Evolutionary conservation across 2,888 invertebrate species (phyloP), one percentile per base, ranked within the genome.

Genomic region (Synergus itoensis): DNA sequence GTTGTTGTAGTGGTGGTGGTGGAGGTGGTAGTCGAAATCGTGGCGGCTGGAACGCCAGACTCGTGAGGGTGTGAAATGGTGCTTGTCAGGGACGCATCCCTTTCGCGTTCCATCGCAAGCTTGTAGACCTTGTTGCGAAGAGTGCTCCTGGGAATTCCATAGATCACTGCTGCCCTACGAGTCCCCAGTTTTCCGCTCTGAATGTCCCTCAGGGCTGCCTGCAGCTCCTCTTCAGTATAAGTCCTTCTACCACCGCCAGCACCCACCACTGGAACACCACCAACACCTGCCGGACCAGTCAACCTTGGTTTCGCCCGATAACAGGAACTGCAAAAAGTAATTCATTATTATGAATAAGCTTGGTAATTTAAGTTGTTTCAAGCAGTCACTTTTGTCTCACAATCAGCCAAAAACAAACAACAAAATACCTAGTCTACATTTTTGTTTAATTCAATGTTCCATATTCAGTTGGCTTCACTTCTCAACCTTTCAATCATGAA

Each of bases 141-240:
- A 41, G 99, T 99, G 85, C 99, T 98, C 84, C 99, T 95, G 9
- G 99, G 99, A 91, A 99, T 98, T 88, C 98, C 98, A 93, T 99
- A 99, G 88, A 98, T 96, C 78, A 98, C 97, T 77, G 99, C 97
- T 11, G 99, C 99, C 80, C 99, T 94, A 67, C 99, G 94, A 8
- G 98, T 98, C 84, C 98, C 99, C 86, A 99, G 94, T 90, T 97
- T 96, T 21, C 98, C 98, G 86, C 96, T 96, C 92, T 98, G 96
- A 90, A 99, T 98, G 93, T 99, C 99, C 81, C 97, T 95, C 80
- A 99, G 95, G n/a, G 99, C 99, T 57, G 96, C 96, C 90, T 97
- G 96, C 63, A 99, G 95, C 92, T 99, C 99, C 88, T 98, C 98
- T 88, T 99, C 98, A n/a, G 98, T 98, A 94, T 99, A 99, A 77